Evolutionary conservation across 2,797 vertebrate genomes (phyloP), one percentile per base, ranked within the genome.

Genomic region (Crocidura indochinensis): DNA sequence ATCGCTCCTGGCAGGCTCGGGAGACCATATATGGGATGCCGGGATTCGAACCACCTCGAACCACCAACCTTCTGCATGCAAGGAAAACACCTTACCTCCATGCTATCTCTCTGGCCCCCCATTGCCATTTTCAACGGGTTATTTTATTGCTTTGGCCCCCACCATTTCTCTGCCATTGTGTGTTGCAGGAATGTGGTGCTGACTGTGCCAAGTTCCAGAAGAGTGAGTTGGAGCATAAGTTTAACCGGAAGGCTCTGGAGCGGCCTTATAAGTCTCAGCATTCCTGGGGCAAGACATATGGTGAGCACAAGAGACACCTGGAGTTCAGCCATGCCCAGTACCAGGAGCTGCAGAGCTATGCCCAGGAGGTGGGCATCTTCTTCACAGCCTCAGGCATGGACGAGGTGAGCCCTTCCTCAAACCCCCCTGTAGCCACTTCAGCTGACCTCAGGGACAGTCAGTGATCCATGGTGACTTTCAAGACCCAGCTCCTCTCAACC

Each of bases 361-460:
- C 99, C 0, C 60, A 98, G 65, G 99, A 99, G 72, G 95, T 99
- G 3, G 99, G 98, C 69, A 99, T 99, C 96, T 99, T 98, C 98
- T 99, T 99, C 97, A 99, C 99, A 0, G 99, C 99, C 29, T 99
- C 99, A 0, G 99, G 99, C 72, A 99, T 99, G 99, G 99, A 99
- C 38, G 99, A 99, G 98, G 99, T 99, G 94, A 97, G 86, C 17
- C 6, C 22, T 78, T 26, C 9, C 64, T 68, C 38, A 38, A 38
- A 38, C 20, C 1, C 47, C 7, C 31, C 24, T 6, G 73, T 62
- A 47, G 49, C 49, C 60, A 44, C 9, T 27, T n/a, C 29, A 74
- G 24, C 20, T n/a, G 60, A 72, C 72, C 8, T 26, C 24, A 10
- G 19, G 46, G 38, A 22, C 7, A 47, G 44, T 78, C 67, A 67